A percentile compares a stretch with the other conserved stretches of the same genome.
These are phyloP conservation scores for Palythoa grandiflora DNA, from an alignment of 92 coral and sea anemone genomes.

Conservation along the genomic window DNA sequence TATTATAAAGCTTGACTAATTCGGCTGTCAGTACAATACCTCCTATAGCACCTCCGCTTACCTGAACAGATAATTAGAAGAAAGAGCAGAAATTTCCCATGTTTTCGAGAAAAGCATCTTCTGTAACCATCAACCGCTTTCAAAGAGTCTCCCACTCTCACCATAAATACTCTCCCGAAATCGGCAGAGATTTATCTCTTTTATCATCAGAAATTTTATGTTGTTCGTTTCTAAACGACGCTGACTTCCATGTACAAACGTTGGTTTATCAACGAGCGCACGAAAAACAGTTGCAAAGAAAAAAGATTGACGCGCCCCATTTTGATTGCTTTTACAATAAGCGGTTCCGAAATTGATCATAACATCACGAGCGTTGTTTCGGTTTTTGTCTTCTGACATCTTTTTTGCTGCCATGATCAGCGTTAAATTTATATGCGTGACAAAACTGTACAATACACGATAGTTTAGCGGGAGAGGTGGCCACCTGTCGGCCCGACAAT, in stretches of 20 bases:
- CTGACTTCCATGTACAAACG: background rate
- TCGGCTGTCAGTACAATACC: background rate
- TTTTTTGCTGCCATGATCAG: conserved; percentile 49
- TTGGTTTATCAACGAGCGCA: background rate
- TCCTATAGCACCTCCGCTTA: background rate
- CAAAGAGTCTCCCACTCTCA: conserved; percentile 45
- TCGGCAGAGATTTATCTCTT: conserved; percentile 13
- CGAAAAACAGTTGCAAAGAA: background rate
- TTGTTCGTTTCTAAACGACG: background rate
- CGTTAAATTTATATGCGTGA: conserved; percentile 59
- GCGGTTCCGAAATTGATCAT: conserved; percentile 36
- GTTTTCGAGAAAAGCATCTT: background rate
- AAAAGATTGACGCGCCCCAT: conserved; percentile 5
- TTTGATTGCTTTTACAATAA: background rate
- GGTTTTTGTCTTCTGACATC: conserved; percentile 64
- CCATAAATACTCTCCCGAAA: conserved; percentile 44
- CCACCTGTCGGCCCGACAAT: conserved; percentile 24
- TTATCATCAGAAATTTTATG: conserved; percentile 37
- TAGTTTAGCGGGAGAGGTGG: background rate
- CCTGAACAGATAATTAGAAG: conserved; percentile 26
- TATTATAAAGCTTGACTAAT: background rate
- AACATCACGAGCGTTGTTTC: conserved; percentile 49
- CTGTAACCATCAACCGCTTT: conserved; percentile 31
- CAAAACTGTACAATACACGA: conserved; percentile 30
- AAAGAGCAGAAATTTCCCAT: conserved; percentile 18